phyloP scores from a whole-genome alignment of 2,113 vertebrate genomes.

The Ia io region DNA sequence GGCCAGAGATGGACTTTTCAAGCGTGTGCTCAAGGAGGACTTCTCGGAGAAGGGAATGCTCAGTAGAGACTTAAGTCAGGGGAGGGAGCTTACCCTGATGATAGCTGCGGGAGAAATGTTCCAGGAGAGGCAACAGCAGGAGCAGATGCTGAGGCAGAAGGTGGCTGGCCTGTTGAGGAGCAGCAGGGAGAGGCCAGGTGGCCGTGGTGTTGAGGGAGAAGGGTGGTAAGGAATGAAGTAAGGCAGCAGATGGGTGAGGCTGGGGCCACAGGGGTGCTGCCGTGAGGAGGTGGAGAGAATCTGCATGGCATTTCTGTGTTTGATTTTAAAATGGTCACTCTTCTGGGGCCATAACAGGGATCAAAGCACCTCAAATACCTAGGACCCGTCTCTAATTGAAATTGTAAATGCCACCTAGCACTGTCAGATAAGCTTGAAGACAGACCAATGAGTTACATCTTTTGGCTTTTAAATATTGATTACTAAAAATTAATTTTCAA shows the following conservation, averaged over 20 bases:
- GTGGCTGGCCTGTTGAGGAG: background rate
- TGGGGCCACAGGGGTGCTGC: background rate
- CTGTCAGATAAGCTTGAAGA: background rate
- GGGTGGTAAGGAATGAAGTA: background rate
- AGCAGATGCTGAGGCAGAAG: background rate
- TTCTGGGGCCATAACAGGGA: background rate
- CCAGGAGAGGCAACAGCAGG: background rate
- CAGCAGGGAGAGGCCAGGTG: background rate
- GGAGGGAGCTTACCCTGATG: background rate
- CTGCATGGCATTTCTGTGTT: background rate
- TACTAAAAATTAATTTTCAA: background rate
- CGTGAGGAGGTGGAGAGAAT: background rate
- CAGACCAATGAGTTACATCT: background rate
- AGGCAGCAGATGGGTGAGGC: background rate
- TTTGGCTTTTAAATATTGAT: conserved; percentile 7
- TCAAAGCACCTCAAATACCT: background rate
- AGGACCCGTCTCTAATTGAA: background rate
- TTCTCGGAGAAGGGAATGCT: background rate
- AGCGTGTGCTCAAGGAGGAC: background rate
- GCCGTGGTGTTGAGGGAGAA: background rate
- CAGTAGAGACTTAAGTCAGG: background rate
- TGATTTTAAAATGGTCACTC: background rate
- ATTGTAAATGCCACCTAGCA: background rate
- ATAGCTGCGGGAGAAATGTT: background rate
- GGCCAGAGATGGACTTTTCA: background rate